Conservation (phyloP, 1,140 invertebrate genomes). For the Brachionus rotundiformis region DNA sequence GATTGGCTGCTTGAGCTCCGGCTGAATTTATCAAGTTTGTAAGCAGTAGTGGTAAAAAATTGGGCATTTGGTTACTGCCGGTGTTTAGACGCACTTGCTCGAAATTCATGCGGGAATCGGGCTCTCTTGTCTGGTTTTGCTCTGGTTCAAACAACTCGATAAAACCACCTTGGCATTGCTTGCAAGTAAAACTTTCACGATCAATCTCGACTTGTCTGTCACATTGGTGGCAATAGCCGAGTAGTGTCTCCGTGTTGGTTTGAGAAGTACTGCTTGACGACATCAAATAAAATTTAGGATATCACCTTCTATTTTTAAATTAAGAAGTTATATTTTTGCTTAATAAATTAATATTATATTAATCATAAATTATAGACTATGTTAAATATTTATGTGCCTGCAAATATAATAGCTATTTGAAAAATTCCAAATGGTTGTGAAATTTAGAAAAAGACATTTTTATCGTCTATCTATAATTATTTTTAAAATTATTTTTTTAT, state of each 20-base stretch:
- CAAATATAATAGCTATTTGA: neutral
- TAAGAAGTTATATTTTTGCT: neutral
- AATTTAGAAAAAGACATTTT: neutral
- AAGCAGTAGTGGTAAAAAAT: neutral
- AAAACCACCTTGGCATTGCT: conserved; percentile 44
- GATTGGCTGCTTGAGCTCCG: neutral
- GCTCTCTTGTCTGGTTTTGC: neutral
- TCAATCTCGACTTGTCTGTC: conserved; percentile 47
- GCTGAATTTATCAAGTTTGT: neutral
- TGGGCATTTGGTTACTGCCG: neutral
- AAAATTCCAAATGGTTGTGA: neutral
- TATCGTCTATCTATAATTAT: too few species aligned
- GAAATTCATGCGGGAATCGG: neutral
- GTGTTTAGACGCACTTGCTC: neutral
- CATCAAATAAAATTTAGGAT: neutral
- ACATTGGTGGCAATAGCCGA: conserved; percentile 50
- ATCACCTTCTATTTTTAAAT: neutral
- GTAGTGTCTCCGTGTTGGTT: neutral
- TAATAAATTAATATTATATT: neutral
- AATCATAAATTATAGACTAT: neutral
- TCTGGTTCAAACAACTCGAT: conserved; percentile 50
- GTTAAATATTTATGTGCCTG: neutral
- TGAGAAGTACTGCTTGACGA: neutral
- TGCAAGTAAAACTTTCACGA: neutral
- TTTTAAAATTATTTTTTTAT: too few species aligned